Conservation (phyloP, 53 echinoderm and acorn worm genomes). For the Paracentrotus lividus region DNA sequence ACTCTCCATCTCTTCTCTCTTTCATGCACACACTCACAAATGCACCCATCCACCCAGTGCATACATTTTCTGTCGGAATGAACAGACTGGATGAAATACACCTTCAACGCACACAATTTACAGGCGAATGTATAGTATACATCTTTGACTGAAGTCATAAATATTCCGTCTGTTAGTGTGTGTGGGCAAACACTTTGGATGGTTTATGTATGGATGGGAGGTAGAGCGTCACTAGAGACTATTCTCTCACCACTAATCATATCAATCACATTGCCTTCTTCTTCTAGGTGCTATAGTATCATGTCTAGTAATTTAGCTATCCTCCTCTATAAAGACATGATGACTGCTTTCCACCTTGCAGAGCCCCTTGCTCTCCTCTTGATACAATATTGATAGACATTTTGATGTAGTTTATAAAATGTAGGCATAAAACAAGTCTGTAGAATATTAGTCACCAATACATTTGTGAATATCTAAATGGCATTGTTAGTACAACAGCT, state of each 20-base stretch:
- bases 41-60: neutral
- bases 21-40: neutral
- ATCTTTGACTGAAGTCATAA: slow-evolving; percentile 33
- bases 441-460: too few species aligned
- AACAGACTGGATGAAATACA: slow-evolving; percentile 4
- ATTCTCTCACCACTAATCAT: slow-evolving; percentile 30
- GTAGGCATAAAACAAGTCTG: too few species aligned
- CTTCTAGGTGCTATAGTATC: neutral
- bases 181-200: slow-evolving; percentile 55
- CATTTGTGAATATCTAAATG: too few species aligned
- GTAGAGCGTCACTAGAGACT: slow-evolving; percentile 38
- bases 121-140: neutral
- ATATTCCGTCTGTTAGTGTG: slow-evolving; percentile 19
- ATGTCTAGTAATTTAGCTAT: neutral
- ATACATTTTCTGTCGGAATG: neutral
- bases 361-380: neutral
- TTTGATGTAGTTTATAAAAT: too few species aligned
- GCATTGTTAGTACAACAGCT: too few species aligned
- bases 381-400: neutral
- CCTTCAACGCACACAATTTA: slow-evolving; percentile 35
- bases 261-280: slow-evolving; percentile 48
- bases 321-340: slow-evolving; percentile 14
- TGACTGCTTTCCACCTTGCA: neutral
- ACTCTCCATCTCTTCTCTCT: neutral
- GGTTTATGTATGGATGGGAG: slow-evolving; percentile 56